Evolutionary conservation across 2,888 invertebrate genomes (phyloP).

Genomic region (Microctonus hyperodae): DNA sequence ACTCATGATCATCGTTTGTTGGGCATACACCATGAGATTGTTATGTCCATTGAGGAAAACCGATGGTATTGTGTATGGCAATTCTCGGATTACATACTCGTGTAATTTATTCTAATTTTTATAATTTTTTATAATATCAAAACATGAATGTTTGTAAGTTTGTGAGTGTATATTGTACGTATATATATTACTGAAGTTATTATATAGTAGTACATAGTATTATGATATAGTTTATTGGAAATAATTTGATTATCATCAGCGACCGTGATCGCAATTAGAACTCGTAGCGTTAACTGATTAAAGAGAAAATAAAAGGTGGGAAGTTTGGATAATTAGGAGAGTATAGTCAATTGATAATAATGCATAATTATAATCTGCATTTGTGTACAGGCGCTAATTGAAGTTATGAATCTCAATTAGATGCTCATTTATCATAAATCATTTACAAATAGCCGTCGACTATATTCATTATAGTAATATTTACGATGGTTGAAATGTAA

Average conservation of each 20-base stretch:
- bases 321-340: background rate
- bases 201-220: background rate
- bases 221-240: too few species aligned
- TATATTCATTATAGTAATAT: background rate
- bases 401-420: background rate
- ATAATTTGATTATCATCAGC: slow-evolving; percentile 16
- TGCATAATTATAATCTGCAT: too few species aligned
- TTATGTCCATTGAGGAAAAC: slow-evolving; percentile 52
- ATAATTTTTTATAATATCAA: background rate
- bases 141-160: slow-evolving; percentile 5
- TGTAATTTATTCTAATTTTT: slow-evolving; percentile 31
- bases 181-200: background rate
- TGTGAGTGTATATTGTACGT: slow-evolving; percentile 10
- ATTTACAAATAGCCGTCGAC: background rate
- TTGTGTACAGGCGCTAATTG: background rate
- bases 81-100: slow-evolving; percentile 22
- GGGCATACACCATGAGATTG: slow-evolving; percentile 31
- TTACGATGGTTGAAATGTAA: background rate
- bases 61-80: slow-evolving; percentile 31
- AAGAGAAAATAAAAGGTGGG: background rate
- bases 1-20: slow-evolving; percentile 54
- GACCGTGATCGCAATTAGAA: slow-evolving; percentile 42
- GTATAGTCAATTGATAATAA: background rate
- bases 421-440: background rate
- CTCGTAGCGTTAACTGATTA: slow-evolving; percentile 39